Conservation (phyloP, 2,888 invertebrate species). For the Tetranychus piercei region DNA sequence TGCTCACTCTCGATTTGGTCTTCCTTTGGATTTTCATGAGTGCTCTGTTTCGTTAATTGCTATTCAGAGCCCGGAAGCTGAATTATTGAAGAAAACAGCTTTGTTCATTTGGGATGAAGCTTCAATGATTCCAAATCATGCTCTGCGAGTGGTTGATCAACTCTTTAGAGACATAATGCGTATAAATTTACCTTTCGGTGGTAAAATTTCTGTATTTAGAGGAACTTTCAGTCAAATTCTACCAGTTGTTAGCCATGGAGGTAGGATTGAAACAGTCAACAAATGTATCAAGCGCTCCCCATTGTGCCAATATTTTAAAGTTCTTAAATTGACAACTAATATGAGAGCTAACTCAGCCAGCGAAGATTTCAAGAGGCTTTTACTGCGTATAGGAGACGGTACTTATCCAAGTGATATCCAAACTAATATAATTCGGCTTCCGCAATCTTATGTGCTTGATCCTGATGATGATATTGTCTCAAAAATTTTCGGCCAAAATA, state of each 20-base stretch:
- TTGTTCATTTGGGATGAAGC: slow-evolving; percentile 16
- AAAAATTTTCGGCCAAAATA: background rate
- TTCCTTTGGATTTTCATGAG: slow-evolving; percentile 12
- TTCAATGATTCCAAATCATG: slow-evolving; percentile 16
- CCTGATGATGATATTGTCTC: too few relatives aligned
- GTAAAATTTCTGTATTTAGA: slow-evolving; percentile 20
- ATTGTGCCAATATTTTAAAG: slow-evolving; percentile 15
- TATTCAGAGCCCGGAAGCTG: background rate
- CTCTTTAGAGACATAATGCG: slow-evolving; percentile 19
- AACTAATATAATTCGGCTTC: too few relatives aligned
- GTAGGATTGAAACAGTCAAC: slow-evolving; percentile 7
- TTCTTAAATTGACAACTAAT: slow-evolving; percentile 14
- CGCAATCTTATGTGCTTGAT: too few relatives aligned
- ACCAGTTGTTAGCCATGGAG: slow-evolving; percentile 18
- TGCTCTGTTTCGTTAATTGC: background rate
- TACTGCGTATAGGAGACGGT: slow-evolving; percentile 15
- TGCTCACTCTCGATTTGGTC: slow-evolving; percentile 22
- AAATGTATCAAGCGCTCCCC: slow-evolving; percentile 14
- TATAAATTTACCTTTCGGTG: slow-evolving; percentile 20
- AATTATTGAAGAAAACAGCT: background rate
- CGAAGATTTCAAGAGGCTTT: slow-evolving; percentile 1
- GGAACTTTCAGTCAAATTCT: slow-evolving; percentile 22
- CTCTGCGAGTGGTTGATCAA: slow-evolving; percentile 15
- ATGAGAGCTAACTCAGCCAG: slow-evolving; percentile 16
- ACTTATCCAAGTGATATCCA: background rate